Base-by-base conservation (phyloP, 2,113 vertebrate species). In the Ochotona princeps region DNA sequence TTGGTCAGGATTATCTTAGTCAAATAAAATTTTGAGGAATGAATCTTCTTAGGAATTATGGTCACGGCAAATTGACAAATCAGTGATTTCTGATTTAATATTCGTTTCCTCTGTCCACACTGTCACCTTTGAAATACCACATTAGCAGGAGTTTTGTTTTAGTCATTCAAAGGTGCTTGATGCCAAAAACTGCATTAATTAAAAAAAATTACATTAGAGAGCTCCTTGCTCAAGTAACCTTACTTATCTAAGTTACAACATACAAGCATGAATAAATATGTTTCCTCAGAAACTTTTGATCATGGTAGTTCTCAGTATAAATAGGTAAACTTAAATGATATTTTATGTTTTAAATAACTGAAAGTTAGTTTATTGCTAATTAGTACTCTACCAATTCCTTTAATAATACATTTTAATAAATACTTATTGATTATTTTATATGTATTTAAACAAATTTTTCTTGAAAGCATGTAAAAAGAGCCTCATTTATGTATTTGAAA, bases 331-430 rank as follows among this genome's bases (percentile, higher is more conserved):
- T 61, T 92, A 76, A 92, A 94, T 83, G 32, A 8, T 80, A 89
- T 86, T 87, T 72, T 51, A 72, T 1, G 32, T 73, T 87, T 94
- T 94, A 18, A 92, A 65, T 66, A 87, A 35, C 2, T 38, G 89
- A 84, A 70, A 74, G 14, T 75, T 94, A 32, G 25, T 93, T 95
- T 66, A 28, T 8, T 93, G 47, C 30, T 90, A 70, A 60, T 60
- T 85, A 81, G 87, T 70, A 87, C 44, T 54, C 92, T 93, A 23
- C 9, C 61, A 90, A 21, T 79, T 94, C 96, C 87, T 51, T 94
- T 84, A 60, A 1, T 57, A 63, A 87, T 94, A 95, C 60, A 30
- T 44, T 89, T 88, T 89, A 82, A 12, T 32, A 92, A 83, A 92
- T 5, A 81, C 84, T 91, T n/a, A 28, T 1, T 93, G 25, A 72